Percentiles rank a stretch among this genome's conserved stretches.
These are phyloP conservation scores for Sicus ferrugineus DNA, from an alignment of 2,888 invertebrate species.

Conservation along the genomic window DNA sequence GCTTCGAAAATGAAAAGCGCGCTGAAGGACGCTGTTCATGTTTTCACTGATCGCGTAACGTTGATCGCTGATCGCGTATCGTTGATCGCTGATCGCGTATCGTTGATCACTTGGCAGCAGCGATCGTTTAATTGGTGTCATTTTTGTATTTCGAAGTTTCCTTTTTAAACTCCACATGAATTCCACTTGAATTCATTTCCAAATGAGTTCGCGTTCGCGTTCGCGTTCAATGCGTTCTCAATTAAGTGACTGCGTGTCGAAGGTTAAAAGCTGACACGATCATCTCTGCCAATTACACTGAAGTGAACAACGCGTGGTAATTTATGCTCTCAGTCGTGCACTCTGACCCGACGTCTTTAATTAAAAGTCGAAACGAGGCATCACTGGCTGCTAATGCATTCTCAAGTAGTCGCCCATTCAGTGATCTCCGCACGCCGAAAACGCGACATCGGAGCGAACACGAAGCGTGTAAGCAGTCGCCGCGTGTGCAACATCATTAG, in stretches of 20 bases:
- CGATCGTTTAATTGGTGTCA: too few species aligned
- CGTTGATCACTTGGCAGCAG: not conserved
- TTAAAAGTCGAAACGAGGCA: conserved; percentile 22
- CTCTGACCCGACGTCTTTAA: conserved; percentile 18
- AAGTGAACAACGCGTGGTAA: not conserved
- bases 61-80: conserved; percentile 51
- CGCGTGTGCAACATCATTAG: conserved; percentile 26
- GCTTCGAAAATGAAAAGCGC: conserved; percentile 52
- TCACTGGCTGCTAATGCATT: conserved; percentile 50
- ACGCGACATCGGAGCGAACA: not conserved
- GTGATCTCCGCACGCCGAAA: not conserved
- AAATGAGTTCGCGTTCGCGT: too few species aligned
- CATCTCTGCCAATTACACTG: not conserved
- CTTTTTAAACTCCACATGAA: too few species aligned
- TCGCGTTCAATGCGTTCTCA: not conserved
- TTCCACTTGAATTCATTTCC: not conserved
- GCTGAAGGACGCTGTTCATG: too few species aligned
- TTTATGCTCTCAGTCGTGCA: conserved; percentile 7
- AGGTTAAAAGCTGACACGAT: conserved; percentile 4
- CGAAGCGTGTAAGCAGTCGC: not conserved
- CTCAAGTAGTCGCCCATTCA: conserved; percentile 47
- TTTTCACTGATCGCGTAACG: too few species aligned
- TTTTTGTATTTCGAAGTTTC: too few species aligned
- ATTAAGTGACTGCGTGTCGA: not conserved
- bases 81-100: conserved; percentile 52